Percentiles rank a stretch among this genome's conserved stretches.
Conservation (phyloP, 2,113 vertebrate species). For the Tupaia chinensis region DNA sequence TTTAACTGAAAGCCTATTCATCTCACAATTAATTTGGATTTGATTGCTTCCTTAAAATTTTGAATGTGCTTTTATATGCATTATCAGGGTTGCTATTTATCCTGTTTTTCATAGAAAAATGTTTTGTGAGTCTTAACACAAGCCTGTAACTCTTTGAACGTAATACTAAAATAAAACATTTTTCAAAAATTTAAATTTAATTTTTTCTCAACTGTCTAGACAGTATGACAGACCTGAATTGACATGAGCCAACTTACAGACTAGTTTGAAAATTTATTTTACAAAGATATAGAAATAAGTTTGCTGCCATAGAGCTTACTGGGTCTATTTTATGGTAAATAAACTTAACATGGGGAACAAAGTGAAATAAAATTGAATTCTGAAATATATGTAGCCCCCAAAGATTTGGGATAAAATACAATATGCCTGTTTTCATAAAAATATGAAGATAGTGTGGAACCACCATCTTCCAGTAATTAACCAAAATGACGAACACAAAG, state of each 20-base stretch:
- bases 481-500: no score
- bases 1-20: background rate
- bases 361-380: slow-evolving; percentile 9
- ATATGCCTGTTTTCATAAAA: background rate
- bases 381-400: background rate
- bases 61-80: background rate
- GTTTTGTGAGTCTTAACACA: background rate
- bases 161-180: background rate
- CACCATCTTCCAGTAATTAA: no score
- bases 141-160: background rate
- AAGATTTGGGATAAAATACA: background rate
- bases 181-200: background rate
- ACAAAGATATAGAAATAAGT: background rate
- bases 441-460: background rate
- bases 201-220: background rate
- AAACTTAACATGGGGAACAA: background rate
- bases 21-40: background rate
- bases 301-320: background rate
- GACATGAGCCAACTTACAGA: background rate
- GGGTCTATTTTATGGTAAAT: background rate
- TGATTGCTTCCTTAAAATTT: background rate
- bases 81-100: background rate
- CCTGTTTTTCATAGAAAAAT: background rate
- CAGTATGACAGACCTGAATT: background rate
- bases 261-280: background rate